These are phyloP conservation scores for Serilophus lunatus DNA, from an alignment of 2,113 vertebrate species.

Conservation along the genomic window DNA sequence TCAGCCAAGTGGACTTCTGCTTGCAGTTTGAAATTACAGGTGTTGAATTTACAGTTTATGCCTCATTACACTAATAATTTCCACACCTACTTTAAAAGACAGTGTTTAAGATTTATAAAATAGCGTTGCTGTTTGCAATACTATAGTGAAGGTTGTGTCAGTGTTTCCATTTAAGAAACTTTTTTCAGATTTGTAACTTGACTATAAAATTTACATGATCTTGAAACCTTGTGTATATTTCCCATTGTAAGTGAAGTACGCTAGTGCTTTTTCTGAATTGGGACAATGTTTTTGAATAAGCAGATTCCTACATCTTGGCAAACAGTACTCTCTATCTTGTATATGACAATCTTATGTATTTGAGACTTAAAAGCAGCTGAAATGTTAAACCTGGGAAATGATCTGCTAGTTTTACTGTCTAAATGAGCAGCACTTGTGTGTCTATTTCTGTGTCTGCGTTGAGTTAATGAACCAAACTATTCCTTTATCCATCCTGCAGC, in stretches of 20 bases:
- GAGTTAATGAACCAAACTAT: constrained; percentile 12
- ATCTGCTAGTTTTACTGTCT: constrained; percentile 22
- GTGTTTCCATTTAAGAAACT: constrained; percentile 81
- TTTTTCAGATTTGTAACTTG: constrained; percentile 79
- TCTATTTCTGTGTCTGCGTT: constrained; percentile 51
- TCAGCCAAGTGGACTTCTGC: constrained; percentile 35
- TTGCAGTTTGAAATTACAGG: constrained; percentile 55
- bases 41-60: constrained; percentile 26
- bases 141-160: constrained; percentile 85
- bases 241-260: constrained; percentile 45
- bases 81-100: constrained; percentile 33
- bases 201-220: constrained; percentile 76
- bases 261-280: constrained; percentile 45
- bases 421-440: constrained; percentile 45
- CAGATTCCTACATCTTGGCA: not conserved
- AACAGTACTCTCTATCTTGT: not conserved
- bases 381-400: not conserved
- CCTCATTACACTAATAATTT: constrained; percentile 39
- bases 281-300: constrained; percentile 29
- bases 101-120: constrained; percentile 55
- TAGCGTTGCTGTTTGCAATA: constrained; percentile 82
- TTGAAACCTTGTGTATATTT: constrained; percentile 77
- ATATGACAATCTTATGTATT: not conserved
- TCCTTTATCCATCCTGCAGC: constrained; percentile 5
- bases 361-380: constrained; percentile 32